Evolutionary conservation across 2,797 vertebrate genomes (phyloP), one percentile per base, ranked within the genome.

Genomic region (Crenuchus spilurus): DNA sequence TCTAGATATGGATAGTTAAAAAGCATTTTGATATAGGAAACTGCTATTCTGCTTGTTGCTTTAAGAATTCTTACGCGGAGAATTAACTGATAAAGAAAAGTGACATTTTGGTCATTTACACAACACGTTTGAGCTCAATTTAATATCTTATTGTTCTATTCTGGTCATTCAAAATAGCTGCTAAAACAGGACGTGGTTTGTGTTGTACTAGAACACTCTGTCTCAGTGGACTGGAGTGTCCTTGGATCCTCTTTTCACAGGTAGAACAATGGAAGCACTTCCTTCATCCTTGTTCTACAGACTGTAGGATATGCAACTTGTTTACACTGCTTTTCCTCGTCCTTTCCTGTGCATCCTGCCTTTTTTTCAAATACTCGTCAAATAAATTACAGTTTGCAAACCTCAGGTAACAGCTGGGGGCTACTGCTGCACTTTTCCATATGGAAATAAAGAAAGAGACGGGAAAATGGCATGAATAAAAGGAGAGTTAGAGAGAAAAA

Each of bases 351-450:
- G 28, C 72, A 85, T 88, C 84, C 80, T 80, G 84, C 14, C 35
- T 76, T 82, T 85, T 84, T 77, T 72, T 72, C 74, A 85, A 77
- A 66, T 80, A 84, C 87, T 90, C 90, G 91, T 93, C 89, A 91
- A 88, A 89, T 85, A 91, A 90, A 92, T 89, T 84, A 80, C 89
- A 88, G 88, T 92, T 91, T 90, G 90, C 90, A 91, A 92, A 93
- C 87, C 75, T 84, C 68, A 77, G 75, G 74, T 80, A 88, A 91
- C 90, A 90, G 90, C 87, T 89, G 84, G 88, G 87, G 89, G 84
- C 85, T 79, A 85, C 84, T 77, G 37, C 71, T 72, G 52, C 78
- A 75, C 60, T 77, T 77, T 75, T 84, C 73, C 73, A 76, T 83
- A 84, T 77, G 74, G 81, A 68, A 76, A 76, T 75, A 85, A 72